Evolutionary conservation across 2,888 invertebrate genomes (phyloP).

Genomic region (Coelinius sp.): DNA sequence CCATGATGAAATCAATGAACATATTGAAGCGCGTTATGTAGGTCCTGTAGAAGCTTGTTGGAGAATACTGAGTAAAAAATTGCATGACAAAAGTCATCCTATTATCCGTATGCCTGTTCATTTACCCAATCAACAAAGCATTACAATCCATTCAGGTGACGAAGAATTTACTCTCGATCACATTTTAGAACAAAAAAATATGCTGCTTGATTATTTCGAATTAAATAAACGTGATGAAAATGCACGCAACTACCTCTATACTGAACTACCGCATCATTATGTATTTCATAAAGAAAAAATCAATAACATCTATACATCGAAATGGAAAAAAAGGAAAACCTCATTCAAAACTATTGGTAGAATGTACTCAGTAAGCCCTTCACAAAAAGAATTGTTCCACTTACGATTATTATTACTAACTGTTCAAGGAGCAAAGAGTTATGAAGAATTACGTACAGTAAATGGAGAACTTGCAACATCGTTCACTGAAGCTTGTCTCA

Average conservation of each 20-base stretch:
- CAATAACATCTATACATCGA: background rate
- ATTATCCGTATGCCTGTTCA: constrained; percentile 44
- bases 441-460: constrained; percentile 14
- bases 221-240: background rate
- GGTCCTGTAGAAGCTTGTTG: no score
- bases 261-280: background rate
- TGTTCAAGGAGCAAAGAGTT: constrained; percentile 54
- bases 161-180: no score
- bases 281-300: background rate
- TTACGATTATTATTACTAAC: constrained; percentile 54
- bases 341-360: constrained; percentile 45
- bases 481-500: constrained; percentile 49
- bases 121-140: constrained; percentile 45
- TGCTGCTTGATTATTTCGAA: background rate
- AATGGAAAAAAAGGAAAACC: constrained; percentile 34
- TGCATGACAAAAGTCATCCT: constrained; percentile 46
- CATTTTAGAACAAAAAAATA: no score
- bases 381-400: no score
- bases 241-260: background rate
- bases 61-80: constrained; percentile 40
- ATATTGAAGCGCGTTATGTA: constrained; percentile 47
- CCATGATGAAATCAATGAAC: constrained; percentile 47
- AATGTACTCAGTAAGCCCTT: constrained; percentile 53
- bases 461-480: constrained; percentile 33
- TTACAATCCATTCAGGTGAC: no score